Conservation (phyloP, 2,113 vertebrate species). For the Lophura nycthemera region DNA sequence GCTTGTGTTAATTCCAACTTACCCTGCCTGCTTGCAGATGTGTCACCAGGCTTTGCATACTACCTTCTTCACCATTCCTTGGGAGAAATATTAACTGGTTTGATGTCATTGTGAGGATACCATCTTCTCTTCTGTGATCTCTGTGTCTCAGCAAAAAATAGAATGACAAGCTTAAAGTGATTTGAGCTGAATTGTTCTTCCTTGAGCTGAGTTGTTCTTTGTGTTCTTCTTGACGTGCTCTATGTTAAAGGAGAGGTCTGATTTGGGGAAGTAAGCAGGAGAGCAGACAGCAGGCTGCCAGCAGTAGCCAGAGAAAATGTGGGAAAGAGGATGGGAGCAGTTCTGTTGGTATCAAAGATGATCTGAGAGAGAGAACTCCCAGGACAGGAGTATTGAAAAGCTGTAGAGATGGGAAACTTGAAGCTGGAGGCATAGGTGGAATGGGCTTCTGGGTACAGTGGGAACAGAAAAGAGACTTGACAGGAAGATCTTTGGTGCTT, state of each 20-base stretch:
- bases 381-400: neutral
- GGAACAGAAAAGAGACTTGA: neutral
- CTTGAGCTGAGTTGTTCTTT: neutral
- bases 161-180: neutral
- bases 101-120: neutral
- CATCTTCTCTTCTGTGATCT: neutral
- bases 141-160: neutral
- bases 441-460: neutral
- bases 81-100: neutral
- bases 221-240: neutral
- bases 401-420: neutral
- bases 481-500: neutral
- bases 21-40: neutral
- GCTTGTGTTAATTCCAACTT: neutral
- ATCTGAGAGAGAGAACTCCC: neutral
- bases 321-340: fast-evolving
- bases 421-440: neutral
- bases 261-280: neutral
- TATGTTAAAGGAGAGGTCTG: neutral
- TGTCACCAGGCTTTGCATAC: neutral
- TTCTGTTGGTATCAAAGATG: neutral
- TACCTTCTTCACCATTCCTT: neutral
- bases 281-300: neutral
- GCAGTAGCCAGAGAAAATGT: fast-evolving
- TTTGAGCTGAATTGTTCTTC: neutral